Percentiles rank a stretch among this genome's conserved stretches.
Conservation (phyloP, 2,888 invertebrate species). For the Phlogophora meticulosa region DNA sequence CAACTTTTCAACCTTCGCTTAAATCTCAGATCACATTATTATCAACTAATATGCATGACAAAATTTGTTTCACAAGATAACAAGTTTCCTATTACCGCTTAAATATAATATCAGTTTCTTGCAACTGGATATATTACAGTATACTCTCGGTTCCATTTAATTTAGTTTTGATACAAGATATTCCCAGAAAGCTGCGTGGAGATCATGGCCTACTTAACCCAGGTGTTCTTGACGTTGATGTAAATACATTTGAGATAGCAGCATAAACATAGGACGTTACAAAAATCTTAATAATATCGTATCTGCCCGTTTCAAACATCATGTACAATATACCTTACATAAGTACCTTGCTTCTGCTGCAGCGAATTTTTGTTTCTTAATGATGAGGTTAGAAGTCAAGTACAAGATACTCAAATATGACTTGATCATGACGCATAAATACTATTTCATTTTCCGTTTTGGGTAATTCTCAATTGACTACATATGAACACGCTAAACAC, state of each 20-base stretch:
- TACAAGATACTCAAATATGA: neutral
- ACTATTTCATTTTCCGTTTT: neutral
- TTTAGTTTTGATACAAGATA: neutral
- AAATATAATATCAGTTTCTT: conserved; percentile 19
- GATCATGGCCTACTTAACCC: neutral
- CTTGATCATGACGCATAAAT: neutral
- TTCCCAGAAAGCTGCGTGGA: conserved; percentile 9
- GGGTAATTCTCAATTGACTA: conserved; percentile 12
- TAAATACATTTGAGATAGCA: conserved; percentile 18
- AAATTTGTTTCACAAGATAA: conserved; percentile 33
- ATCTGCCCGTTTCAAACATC: no score
- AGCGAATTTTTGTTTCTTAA: no score
- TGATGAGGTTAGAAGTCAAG: no score
- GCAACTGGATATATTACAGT: conserved; percentile 16
- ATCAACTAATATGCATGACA: conserved; percentile 29
- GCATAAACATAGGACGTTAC: neutral
- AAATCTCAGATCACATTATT: conserved; percentile 34
- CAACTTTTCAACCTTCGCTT: conserved; percentile 36
- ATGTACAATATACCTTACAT: no score
- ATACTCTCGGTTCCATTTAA: neutral
- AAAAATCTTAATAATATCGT: neutral
- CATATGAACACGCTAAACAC: neutral
- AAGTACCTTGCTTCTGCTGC: no score
- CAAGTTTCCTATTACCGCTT: conserved; percentile 31
- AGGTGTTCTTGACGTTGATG: neutral